These are phyloP conservation scores for Melanotaenia duboulayi DNA, from an alignment of 2,113 vertebrate genomes.

Conservation along the genomic window DNA sequence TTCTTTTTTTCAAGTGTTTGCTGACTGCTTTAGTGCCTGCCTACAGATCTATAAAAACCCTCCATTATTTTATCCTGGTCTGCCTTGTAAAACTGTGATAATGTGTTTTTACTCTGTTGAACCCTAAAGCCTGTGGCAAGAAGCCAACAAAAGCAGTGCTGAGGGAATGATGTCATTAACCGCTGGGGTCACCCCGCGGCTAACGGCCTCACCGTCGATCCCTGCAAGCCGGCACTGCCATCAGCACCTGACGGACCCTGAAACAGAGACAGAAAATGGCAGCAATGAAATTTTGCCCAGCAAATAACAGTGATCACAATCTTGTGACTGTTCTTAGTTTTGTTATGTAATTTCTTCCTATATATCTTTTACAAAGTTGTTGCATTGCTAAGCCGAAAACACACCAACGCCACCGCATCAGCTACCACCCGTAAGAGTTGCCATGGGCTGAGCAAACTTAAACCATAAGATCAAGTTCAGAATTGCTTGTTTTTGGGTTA, in stretches of 20 bases:
- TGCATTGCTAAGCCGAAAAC: too few relatives aligned
- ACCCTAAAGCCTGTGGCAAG: conserved; percentile 13
- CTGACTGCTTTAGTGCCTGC: conserved; percentile 13
- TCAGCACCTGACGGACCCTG: conserved; percentile 82
- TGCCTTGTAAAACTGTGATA: conserved; percentile 50
- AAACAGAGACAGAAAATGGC: conserved; percentile 38
- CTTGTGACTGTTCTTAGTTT: not conserved
- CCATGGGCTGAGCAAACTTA: too few relatives aligned
- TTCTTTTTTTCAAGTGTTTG: not conserved
- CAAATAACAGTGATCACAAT: conserved; percentile 2
- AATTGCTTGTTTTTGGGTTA: too few relatives aligned
- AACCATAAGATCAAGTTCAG: too few relatives aligned
- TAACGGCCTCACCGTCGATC: conserved; percentile 76
- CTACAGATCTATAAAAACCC: conserved; percentile 27
- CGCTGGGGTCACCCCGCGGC: conserved; percentile 8
- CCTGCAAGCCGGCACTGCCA: conserved; percentile 81
- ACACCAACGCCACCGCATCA: too few relatives aligned
- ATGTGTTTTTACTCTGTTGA: conserved; percentile 40
- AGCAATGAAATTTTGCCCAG: conserved; percentile 11
- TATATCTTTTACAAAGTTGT: too few relatives aligned
- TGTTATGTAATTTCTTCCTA: not conserved
- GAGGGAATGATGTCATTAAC: conserved; percentile 32
- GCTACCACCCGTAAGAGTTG: too few relatives aligned
- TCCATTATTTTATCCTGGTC: conserved; percentile 8
- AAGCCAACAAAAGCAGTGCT: not conserved